Percentiles rank a stretch among this genome's conserved stretches.
Evolutionary conservation across 2,113 vertebrate genomes (phyloP).

Genomic region (Amblyopsis rosae): DNA sequence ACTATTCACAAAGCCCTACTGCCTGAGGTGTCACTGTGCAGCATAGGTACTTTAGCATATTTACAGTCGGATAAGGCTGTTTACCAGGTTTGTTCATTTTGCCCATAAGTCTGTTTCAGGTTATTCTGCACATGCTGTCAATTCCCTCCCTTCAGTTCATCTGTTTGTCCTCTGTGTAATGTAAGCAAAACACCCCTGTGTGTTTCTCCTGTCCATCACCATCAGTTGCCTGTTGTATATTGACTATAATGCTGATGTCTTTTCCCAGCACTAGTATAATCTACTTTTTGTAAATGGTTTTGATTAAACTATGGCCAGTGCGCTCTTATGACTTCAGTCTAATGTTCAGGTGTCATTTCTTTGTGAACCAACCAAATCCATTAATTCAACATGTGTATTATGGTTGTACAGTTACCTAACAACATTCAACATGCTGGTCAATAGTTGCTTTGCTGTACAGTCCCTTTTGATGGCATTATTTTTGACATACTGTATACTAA

Average conservation of each 20-base stretch:
- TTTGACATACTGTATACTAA: slow-evolving; percentile 83
- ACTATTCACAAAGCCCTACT: slow-evolving; percentile 9
- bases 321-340: slow-evolving; percentile 75
- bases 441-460: slow-evolving; percentile 81
- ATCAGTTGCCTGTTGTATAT: slow-evolving; percentile 81
- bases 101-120: slow-evolving; percentile 38
- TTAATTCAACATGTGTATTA: slow-evolving; percentile 79
- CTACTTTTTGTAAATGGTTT: slow-evolving; percentile 75
- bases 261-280: slow-evolving; percentile 68
- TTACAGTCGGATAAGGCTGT: slow-evolving; percentile 20
- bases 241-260: slow-evolving; percentile 70
- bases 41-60: slow-evolving; percentile 5
- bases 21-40: slow-evolving; percentile 16
- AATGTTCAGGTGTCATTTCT: slow-evolving; percentile 70
- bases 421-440: slow-evolving; percentile 79
- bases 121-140: slow-evolving; percentile 44
- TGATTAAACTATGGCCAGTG: slow-evolving; percentile 80
- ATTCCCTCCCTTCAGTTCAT: slow-evolving; percentile 43
- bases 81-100: slow-evolving; percentile 23
- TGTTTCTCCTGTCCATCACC: slow-evolving; percentile 75
- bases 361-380: slow-evolving; percentile 80
- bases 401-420: slow-evolving; percentile 80
- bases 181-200: slow-evolving; percentile 71
- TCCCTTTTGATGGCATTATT: slow-evolving; percentile 82
- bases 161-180: slow-evolving; percentile 61